These are phyloP conservation scores for Sarcophaga bullata DNA, from an alignment of 1,140 invertebrate genomes.

Conservation along the genomic window DNA sequence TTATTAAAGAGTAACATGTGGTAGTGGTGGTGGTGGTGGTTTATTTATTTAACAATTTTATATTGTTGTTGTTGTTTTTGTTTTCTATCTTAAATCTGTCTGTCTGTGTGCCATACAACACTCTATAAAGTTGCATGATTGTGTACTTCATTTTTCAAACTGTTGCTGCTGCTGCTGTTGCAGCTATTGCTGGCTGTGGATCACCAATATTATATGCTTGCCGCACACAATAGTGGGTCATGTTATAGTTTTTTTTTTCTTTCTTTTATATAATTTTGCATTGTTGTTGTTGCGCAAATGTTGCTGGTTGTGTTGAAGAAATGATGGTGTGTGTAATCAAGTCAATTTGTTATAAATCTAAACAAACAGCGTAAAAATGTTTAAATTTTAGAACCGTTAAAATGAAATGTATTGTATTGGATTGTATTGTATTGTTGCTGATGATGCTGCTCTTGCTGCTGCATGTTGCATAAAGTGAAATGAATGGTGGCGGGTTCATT, in stretches of 20 bases:
- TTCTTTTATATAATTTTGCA: not conserved
- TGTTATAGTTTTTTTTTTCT: slow-evolving; percentile 5
- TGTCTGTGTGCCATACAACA: not conserved
- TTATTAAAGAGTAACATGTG: slow-evolving; percentile 33
- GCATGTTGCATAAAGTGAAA: slow-evolving; percentile 9
- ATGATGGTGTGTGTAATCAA: slow-evolving; percentile 34
- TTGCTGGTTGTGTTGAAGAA: slow-evolving; percentile 1
- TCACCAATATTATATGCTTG: not conserved
- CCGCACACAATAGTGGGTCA: slow-evolving; percentile 30
- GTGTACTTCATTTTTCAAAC: not conserved
- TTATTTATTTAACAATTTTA: not conserved
- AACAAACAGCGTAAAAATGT: slow-evolving; percentile 32
- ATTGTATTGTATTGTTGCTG: not conserved
- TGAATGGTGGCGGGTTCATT: slow-evolving; percentile 20
- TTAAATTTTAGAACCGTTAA: slow-evolving; percentile 37
- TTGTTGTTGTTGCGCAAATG: not conserved
- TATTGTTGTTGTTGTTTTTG: not conserved
- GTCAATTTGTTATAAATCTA: slow-evolving; percentile 39
- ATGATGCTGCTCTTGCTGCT: not conserved
- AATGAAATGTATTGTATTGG: slow-evolving; percentile 32
- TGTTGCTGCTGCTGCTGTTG: not conserved
- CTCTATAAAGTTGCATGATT: not conserved
- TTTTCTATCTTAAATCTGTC: not conserved
- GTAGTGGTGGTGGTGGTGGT: not conserved
- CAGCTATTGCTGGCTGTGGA: not conserved